These are phyloP conservation scores for Campylomormyrus numenius DNA, from an alignment of 2,113 vertebrate genomes.

Conservation along the genomic window DNA sequence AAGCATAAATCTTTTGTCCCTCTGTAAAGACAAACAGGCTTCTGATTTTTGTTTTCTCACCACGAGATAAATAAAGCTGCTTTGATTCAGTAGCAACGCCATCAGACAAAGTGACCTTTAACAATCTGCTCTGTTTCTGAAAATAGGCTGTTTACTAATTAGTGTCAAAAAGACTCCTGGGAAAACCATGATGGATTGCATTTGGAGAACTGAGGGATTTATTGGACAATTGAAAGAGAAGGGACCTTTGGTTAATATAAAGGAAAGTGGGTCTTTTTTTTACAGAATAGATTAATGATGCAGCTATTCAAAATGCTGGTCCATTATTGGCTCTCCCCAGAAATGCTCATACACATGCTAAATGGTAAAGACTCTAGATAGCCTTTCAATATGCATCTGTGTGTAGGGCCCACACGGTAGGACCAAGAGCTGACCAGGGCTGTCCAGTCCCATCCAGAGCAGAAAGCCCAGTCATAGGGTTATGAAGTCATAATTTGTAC, in stretches of 20 bases:
- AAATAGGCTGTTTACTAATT: constrained; percentile 9
- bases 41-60: background rate
- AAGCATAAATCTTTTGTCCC: background rate
- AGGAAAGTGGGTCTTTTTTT: background rate
- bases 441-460: background rate
- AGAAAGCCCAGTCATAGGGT: background rate
- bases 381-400: background rate
- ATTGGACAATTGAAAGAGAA: background rate
- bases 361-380: background rate
- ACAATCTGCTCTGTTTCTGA: background rate
- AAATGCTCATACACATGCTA: background rate
- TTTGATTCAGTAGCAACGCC: background rate
- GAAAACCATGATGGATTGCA: background rate
- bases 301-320: background rate
- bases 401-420: background rate
- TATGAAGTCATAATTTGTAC: background rate
- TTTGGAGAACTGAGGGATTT: background rate
- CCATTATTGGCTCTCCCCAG: background rate
- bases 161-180: constrained; percentile 1
- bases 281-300: background rate
- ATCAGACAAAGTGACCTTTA: constrained; percentile 15
- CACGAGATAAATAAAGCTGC: background rate
- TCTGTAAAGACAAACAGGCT: background rate
- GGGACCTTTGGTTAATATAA: background rate
- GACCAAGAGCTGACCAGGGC: background rate